These are phyloP conservation scores for Gryllus bimaculatus DNA, from an alignment of 1,140 invertebrate species.

Conservation along the genomic window DNA sequence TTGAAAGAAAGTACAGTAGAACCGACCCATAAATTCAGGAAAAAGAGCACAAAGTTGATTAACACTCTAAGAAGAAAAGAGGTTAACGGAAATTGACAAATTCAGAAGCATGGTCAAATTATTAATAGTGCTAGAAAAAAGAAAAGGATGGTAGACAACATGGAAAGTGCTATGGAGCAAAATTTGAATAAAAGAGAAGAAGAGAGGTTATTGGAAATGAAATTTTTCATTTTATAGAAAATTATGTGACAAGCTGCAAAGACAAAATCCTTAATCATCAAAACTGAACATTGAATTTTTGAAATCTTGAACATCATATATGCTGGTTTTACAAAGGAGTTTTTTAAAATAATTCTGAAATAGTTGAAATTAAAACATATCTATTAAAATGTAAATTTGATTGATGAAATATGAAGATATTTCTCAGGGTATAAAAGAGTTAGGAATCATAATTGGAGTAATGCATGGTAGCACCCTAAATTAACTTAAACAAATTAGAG, in stretches of 20 bases:
- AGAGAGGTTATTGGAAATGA: background rate
- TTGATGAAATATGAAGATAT: background rate
- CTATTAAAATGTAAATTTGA: background rate
- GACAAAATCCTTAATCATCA: background rate
- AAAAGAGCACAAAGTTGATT: background rate
- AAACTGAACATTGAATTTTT: background rate
- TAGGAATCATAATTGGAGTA: background rate
- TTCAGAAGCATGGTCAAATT: background rate
- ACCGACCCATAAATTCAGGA: background rate
- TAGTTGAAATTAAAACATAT: background rate
- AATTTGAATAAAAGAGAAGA: background rate
- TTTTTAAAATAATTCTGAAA: background rate
- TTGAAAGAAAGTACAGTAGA: background rate
- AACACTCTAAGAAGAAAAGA: background rate
- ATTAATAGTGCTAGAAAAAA: background rate
- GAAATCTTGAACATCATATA: background rate
- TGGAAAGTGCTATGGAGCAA: background rate
- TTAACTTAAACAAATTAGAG: background rate
- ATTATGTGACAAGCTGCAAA: background rate
- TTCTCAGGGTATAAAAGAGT: background rate
- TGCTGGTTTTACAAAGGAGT: background rate
- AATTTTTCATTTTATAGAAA: background rate
- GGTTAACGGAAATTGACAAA: background rate
- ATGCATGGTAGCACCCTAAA: background rate
- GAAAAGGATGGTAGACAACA: background rate